phyloP scores from a whole-genome alignment of 1,140 invertebrate genomes.

The Euborellia annulipes region DNA sequence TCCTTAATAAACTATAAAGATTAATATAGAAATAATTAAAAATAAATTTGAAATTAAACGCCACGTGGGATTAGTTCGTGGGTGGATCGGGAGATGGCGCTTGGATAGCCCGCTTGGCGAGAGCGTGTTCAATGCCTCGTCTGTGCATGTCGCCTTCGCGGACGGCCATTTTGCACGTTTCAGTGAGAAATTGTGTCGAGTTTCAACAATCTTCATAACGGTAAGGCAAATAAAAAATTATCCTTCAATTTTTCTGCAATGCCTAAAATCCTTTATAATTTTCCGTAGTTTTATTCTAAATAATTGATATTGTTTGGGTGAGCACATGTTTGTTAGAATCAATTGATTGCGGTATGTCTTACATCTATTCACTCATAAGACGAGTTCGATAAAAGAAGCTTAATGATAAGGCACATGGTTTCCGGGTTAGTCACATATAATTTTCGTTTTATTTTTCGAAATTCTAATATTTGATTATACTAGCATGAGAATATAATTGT shows the following conservation, averaged over 20 bases:
- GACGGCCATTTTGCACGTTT: conserved; percentile 52
- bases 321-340: neutral
- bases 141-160: conserved; percentile 35
- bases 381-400: conserved; percentile 22
- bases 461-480: neutral
- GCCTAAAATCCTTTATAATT: conserved; percentile 10
- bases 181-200: conserved; percentile 43
- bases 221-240: conserved; percentile 23
- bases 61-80: too few species aligned
- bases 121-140: too few species aligned
- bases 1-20: too few species aligned
- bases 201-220: conserved; percentile 30
- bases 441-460: too few species aligned
- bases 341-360: conserved; percentile 4
- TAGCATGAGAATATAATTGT: neutral
- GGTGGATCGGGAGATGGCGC: too few species aligned
- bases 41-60: too few species aligned
- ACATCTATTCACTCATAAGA: conserved; percentile 3
- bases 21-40: too few species aligned
- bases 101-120: too few species aligned
- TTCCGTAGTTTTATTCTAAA: conserved; percentile 5
- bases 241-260: neutral
- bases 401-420: conserved; percentile 30
- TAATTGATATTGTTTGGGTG: neutral
- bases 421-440: conserved; percentile 19